Evolutionary conservation across 2,888 invertebrate species (phyloP).

Genomic region (Yponomeuta malinellus): DNA sequence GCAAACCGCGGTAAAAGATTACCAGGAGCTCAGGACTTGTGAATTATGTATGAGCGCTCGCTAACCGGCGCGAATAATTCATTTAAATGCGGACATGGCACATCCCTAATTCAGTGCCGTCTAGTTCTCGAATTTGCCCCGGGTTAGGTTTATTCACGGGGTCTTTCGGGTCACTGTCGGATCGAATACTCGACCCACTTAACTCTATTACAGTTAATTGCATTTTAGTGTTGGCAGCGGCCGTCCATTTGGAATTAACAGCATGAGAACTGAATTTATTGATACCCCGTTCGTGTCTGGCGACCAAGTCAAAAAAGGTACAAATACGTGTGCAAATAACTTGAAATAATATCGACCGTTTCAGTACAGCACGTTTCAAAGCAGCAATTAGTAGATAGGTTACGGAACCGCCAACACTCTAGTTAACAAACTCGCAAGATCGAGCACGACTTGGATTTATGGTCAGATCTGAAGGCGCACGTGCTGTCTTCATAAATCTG

Average conservation of each 20-base stretch:
- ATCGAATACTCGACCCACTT: background rate
- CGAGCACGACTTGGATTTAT: background rate
- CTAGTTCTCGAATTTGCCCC: conserved; percentile 17
- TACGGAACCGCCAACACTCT: background rate
- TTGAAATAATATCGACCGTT: too few species aligned
- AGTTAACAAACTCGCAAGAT: background rate
- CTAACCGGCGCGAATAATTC: conserved; percentile 33
- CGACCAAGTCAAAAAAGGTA: too few species aligned
- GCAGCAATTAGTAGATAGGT: background rate
- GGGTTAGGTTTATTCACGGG: background rate
- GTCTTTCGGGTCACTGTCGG: conserved; percentile 2
- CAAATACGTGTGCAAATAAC: too few species aligned
- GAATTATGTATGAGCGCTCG: conserved; percentile 42
- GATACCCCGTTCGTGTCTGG: background rate
- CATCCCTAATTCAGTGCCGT: conserved; percentile 25
- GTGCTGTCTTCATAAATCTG: conserved; percentile 1
- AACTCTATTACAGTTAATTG: background rate
- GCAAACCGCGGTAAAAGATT: conserved; percentile 22
- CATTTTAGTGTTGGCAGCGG: background rate
- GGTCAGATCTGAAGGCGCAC: background rate
- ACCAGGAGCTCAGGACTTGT: conserved; percentile 29
- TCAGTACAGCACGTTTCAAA: background rate
- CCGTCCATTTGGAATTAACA: background rate
- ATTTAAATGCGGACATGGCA: conserved; percentile 27
- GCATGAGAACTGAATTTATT: background rate